Conservation (phyloP, 2,113 vertebrate genomes). For the Corapipo altera region DNA sequence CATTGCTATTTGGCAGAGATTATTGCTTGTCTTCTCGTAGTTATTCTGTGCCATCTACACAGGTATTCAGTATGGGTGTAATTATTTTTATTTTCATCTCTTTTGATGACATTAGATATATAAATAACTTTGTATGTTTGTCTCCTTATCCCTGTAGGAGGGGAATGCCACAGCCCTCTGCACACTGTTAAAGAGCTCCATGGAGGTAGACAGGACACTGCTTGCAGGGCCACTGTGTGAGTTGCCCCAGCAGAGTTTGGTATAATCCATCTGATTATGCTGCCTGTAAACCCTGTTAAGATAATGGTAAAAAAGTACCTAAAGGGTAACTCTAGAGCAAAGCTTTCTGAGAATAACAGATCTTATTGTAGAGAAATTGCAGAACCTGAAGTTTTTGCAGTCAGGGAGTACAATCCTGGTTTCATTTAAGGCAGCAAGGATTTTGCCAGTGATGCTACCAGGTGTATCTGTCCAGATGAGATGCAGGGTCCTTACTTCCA, state of each 20-base stretch:
- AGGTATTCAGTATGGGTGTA: not conserved
- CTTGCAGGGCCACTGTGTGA: fast-evolving
- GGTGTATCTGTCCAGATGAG: not conserved
- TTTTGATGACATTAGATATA: not conserved
- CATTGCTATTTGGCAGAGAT: not conserved
- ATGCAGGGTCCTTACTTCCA: not conserved
- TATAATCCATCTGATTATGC: not conserved
- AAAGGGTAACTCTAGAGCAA: not conserved
- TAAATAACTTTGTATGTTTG: not conserved
- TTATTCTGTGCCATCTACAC: not conserved
- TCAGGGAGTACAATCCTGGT: not conserved
- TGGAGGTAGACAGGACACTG: not conserved
- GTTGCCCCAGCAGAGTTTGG: not conserved
- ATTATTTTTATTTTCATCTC: not conserved
- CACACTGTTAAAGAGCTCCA: not conserved
- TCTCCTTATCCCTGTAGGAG: not conserved
- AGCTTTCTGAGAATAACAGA: not conserved
- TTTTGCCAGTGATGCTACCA: not conserved
- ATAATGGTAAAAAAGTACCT: not conserved
- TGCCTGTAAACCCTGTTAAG: not conserved
- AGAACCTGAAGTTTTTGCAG: not conserved
- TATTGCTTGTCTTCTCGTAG: not conserved
- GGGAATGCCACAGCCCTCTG: not conserved
- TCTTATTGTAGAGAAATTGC: not conserved
- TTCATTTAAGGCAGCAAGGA: not conserved